Evolutionary conservation across 2,797 vertebrate genomes (phyloP).

Genomic region (Neomorphus geoffroyi): DNA sequence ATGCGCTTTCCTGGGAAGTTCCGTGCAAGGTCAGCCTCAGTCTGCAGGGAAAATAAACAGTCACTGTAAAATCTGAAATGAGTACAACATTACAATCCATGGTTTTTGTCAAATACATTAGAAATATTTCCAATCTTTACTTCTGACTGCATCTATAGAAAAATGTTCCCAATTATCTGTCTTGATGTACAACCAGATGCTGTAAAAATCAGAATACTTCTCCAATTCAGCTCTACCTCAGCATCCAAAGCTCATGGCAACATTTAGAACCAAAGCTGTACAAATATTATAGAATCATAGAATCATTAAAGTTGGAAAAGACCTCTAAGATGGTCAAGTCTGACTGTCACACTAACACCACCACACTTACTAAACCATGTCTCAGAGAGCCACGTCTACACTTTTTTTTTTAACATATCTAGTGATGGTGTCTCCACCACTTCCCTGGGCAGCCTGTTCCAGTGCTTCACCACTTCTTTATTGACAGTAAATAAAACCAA

Average conservation of each 20-base stretch:
- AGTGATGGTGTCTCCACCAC: too few species aligned
- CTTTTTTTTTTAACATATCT: too few species aligned
- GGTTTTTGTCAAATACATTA: fast-evolving
- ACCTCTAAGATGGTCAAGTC: too few species aligned
- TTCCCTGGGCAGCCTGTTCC: too few species aligned
- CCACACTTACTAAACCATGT: too few species aligned
- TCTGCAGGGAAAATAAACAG: not conserved
- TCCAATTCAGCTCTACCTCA: not conserved
- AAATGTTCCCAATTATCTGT: fast-evolving
- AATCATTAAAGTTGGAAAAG: too few species aligned
- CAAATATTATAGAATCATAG: not conserved
- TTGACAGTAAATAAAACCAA: too few species aligned
- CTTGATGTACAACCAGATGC: not conserved
- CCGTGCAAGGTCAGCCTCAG: slow-evolving; percentile 70
- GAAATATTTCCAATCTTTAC: fast-evolving
- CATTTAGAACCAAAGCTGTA: not conserved
- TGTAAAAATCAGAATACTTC: not conserved
- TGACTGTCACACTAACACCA: too few species aligned
- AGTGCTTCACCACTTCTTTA: too few species aligned
- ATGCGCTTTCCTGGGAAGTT: slow-evolving; percentile 59
- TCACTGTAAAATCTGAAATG: fast-evolving
- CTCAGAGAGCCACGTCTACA: too few species aligned
- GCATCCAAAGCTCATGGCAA: not conserved
- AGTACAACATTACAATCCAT: fast-evolving
- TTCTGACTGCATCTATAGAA: fast-evolving